These are phyloP conservation scores for Eueides isabella DNA, from an alignment of 1,140 invertebrate species.

Conservation along the genomic window DNA sequence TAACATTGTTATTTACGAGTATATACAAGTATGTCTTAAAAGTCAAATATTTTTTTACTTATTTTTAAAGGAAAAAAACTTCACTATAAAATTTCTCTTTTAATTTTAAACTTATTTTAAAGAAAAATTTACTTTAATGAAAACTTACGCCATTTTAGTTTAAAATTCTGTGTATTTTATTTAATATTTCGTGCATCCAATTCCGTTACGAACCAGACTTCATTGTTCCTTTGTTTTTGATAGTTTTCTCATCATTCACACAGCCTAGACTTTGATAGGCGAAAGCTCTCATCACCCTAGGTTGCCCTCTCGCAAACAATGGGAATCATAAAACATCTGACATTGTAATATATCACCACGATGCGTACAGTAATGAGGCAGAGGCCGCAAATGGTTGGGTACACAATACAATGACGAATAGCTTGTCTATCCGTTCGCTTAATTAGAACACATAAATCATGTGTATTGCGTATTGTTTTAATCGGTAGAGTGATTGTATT, in stretches of 20 bases:
- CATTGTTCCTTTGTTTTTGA: not conserved
- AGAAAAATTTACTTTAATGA: too few relatives aligned
- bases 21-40: too few relatives aligned
- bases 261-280: not conserved
- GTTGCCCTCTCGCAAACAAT: not conserved
- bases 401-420: slow-evolving; percentile 65
- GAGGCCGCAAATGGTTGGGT: slow-evolving; percentile 38
- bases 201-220: too few relatives aligned
- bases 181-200: too few relatives aligned
- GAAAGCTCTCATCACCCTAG: not conserved
- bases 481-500: too few relatives aligned
- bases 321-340: slow-evolving; percentile 23
- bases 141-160: too few relatives aligned
- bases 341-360: slow-evolving; percentile 35
- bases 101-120: too few relatives aligned
- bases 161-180: too few relatives aligned
- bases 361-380: slow-evolving; percentile 48
- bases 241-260: not conserved
- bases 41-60: too few relatives aligned
- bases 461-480: slow-evolving; percentile 3
- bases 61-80: too few relatives aligned
- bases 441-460: slow-evolving; percentile 49
- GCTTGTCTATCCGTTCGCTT: slow-evolving; percentile 59
- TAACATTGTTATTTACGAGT: too few relatives aligned
- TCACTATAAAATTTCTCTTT: too few relatives aligned